Base-by-base conservation (phyloP, 2,797 vertebrate genomes). In the Falco naumanni region DNA sequence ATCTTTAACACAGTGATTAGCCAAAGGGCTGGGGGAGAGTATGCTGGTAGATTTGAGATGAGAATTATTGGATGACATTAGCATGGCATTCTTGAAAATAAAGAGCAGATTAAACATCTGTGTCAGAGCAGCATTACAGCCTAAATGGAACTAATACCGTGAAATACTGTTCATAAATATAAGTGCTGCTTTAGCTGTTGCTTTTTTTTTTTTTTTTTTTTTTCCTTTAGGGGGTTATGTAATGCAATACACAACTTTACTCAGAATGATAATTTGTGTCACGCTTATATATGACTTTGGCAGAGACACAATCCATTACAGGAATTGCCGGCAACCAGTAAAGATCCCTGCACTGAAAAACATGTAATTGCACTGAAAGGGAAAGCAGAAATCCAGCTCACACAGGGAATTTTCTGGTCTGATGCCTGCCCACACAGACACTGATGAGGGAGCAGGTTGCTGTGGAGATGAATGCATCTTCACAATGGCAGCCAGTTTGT, bases 41-140 rank as follows among this genome's bases (percentile, higher is more conserved):
- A 21, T 84, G 11, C 51, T 91, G 37, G 26, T 53, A 47, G 29
- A 63, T 75, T 88, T 64, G 43, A 87, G 89, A 89, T 85, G 43
- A 92, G 72, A 93, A 79, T 88, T 92, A n/a, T 9, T 81, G 34
- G 61, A 79, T 57, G 19, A 76, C 65, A 84, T 93, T 93, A 63
- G 7, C 60, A 25, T 50, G 53, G 56, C 48, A 63, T 87, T 93
- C 70, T 88, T 92, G 74, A 93, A 96, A 94, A 75, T 87, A 87
- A 75, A 89, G 17, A 82, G 47, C 57, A 89, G 93, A 96, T 96
- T 95, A 87, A 94, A 39, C 77, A 82, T 95, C 86, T 90, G 63
- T 90, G 92, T 87, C 80, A 79, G 74, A 82, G 63, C 79, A 77
- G 31, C 19, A 61, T 96, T 95, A 70, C 25, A 93, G 64, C 43